Conservation (phyloP, 2,797 vertebrate species). For the Mus caroli region DNA sequence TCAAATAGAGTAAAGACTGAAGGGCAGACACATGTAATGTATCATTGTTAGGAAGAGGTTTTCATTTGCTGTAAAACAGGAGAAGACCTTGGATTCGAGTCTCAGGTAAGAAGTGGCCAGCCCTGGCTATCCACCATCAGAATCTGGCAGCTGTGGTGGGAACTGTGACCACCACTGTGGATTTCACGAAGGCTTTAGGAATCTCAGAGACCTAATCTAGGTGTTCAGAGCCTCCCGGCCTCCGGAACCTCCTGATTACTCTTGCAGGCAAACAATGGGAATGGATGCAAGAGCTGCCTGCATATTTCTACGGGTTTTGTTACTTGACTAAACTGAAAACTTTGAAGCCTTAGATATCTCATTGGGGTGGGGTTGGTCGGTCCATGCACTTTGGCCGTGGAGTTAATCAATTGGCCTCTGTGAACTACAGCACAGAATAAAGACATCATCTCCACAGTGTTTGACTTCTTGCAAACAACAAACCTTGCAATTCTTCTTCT, state of each 20-base stretch:
- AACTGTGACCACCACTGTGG: background rate
- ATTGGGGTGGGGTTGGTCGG: background rate
- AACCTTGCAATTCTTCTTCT: background rate
- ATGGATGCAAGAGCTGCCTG: background rate
- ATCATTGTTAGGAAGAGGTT: background rate
- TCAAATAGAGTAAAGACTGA: background rate
- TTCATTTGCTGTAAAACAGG: slow-evolving; percentile 3
- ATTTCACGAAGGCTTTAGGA: background rate
- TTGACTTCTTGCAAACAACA: background rate
- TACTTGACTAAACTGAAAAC: background rate
- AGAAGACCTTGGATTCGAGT: background rate
- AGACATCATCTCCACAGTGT: background rate
- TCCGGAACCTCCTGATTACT: background rate
- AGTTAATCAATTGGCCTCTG: slow-evolving; percentile 1
- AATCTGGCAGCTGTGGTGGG: background rate
- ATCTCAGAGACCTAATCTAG: background rate
- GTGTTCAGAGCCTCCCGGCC: background rate
- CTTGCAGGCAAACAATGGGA: background rate
- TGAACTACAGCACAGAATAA: background rate
- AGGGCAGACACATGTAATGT: background rate
- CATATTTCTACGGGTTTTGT: background rate
- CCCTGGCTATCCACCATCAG: background rate
- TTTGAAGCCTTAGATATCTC: background rate
- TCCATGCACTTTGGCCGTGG: background rate
- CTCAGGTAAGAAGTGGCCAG: background rate